phyloP scores from a whole-genome alignment of 2,888 invertebrate genomes.

The Eupsilia transversa region DNA sequence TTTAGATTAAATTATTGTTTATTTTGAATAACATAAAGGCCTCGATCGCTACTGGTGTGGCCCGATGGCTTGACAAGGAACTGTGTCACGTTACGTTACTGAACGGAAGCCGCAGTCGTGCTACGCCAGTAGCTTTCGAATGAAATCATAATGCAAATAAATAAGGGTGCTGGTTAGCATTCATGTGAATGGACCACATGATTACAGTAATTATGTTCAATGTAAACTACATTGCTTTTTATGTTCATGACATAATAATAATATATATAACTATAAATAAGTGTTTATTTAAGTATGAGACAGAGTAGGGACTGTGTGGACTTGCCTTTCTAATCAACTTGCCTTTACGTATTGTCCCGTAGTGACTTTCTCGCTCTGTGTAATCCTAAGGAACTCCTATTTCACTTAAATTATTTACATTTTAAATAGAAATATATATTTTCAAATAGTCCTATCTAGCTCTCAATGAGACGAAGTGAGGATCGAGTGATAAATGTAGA shows the following conservation, averaged over 20 bases:
- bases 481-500: conserved; percentile 48
- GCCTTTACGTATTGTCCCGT: conserved; percentile 80
- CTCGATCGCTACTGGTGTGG: conserved; percentile 55
- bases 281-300: conserved; percentile 75
- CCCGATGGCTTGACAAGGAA: conserved; percentile 22
- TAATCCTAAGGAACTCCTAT: conserved; percentile 67
- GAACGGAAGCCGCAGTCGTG: conserved; percentile 35
- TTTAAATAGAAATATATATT: conserved; percentile 74
- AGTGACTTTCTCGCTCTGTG: conserved; percentile 76
- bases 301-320: conserved; percentile 79
- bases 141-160: conserved; percentile 65
- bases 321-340: conserved; percentile 86
- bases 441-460: conserved; percentile 68
- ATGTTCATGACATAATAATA: conserved; percentile 84
- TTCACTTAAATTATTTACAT: conserved; percentile 74
- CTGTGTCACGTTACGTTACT: conserved; percentile 26
- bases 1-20: conserved; percentile 84
- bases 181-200: conserved; percentile 77
- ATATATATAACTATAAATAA: conserved; percentile 74
- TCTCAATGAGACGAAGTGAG: conserved; percentile 59
- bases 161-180: conserved; percentile 83
- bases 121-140: conserved; percentile 66
- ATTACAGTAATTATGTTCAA: conserved; percentile 75
- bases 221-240: conserved; percentile 79
- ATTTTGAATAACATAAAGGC: conserved; percentile 62